Conservation (phyloP, 2,113 vertebrate genomes). For the Riparia riparia region DNA sequence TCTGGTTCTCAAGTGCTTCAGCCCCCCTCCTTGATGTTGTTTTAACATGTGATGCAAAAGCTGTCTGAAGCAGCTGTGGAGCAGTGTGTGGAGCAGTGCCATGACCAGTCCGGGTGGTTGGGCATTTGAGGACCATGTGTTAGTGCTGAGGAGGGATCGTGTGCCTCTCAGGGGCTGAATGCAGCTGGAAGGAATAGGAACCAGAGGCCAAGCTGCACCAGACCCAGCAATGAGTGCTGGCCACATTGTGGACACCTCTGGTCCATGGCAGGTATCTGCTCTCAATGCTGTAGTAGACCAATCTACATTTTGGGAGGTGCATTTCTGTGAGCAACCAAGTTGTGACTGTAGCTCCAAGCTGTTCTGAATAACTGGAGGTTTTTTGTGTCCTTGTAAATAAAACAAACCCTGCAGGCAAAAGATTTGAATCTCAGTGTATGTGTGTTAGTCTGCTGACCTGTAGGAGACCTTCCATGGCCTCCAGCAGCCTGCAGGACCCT, state of each 20-base stretch:
- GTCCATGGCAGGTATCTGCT: background rate
- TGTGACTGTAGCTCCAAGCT: background rate
- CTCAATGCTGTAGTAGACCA: background rate
- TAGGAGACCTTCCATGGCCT: background rate
- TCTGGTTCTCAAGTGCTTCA: background rate
- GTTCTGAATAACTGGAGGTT: background rate
- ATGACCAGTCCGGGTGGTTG: background rate
- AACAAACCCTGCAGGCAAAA: background rate
- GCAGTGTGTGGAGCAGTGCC: background rate
- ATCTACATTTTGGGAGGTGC: background rate
- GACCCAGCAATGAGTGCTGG: background rate
- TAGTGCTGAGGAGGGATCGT: rapidly evolving
- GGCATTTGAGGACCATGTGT: background rate
- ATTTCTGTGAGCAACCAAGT: background rate
- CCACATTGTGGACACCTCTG: rapidly evolving
- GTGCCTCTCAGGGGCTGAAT: background rate
- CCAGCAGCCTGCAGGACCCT: background rate
- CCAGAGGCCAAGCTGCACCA: background rate
- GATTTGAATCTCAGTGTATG: background rate
- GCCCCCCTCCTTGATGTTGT: background rate
- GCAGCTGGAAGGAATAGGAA: background rate
- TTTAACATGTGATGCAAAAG: background rate
- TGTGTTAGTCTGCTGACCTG: background rate
- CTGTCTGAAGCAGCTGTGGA: background rate
- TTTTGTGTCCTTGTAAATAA: background rate